A percentile compares a stretch with the other conserved stretches of the same genome.
Evolutionary conservation across 2,888 invertebrate species (phyloP).

Genomic region (Artemia sinica): DNA sequence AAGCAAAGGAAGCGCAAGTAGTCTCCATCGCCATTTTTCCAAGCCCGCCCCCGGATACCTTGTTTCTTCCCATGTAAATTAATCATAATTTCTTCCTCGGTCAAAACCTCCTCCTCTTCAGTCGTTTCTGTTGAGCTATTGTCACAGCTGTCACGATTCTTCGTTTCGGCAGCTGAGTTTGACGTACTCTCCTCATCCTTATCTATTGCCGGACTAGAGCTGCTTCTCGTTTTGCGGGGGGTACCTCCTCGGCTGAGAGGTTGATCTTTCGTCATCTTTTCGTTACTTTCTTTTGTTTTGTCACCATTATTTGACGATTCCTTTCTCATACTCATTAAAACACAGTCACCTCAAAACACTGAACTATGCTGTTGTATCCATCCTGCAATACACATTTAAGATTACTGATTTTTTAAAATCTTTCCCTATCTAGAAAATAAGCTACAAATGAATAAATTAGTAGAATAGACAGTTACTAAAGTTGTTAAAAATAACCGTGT

Average conservation of each 20-base stretch:
- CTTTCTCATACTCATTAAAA: background rate
- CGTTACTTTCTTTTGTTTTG: background rate
- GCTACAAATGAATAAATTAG: too few species aligned
- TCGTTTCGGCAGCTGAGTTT: background rate
- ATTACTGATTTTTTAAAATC: too few species aligned
- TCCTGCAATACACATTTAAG: too few species aligned
- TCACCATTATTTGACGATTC: constrained; percentile 10
- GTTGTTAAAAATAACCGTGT: too few species aligned
- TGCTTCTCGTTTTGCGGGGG: constrained; percentile 15
- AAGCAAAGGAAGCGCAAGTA: constrained; percentile 29
- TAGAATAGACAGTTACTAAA: too few species aligned
- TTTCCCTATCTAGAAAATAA: too few species aligned
- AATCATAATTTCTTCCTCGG: constrained; percentile 28
- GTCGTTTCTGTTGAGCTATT: constrained; percentile 5
- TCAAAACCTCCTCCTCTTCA: constrained; percentile 16
- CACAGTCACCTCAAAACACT: too few species aligned
- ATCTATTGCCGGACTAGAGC: constrained; percentile 6
- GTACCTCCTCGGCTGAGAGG: constrained; percentile 13
- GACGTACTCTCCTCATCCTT: constrained; percentile 5
- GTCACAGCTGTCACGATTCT: constrained; percentile 11
- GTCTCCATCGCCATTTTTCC: constrained; percentile 28
- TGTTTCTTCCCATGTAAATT: constrained; percentile 29
- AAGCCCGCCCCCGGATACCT: constrained; percentile 28
- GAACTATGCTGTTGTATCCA: too few species aligned
- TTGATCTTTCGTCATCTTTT: background rate